These are phyloP conservation scores for Penaeus vannamei DNA, from an alignment of 1,140 invertebrate genomes.

Conservation along the genomic window DNA sequence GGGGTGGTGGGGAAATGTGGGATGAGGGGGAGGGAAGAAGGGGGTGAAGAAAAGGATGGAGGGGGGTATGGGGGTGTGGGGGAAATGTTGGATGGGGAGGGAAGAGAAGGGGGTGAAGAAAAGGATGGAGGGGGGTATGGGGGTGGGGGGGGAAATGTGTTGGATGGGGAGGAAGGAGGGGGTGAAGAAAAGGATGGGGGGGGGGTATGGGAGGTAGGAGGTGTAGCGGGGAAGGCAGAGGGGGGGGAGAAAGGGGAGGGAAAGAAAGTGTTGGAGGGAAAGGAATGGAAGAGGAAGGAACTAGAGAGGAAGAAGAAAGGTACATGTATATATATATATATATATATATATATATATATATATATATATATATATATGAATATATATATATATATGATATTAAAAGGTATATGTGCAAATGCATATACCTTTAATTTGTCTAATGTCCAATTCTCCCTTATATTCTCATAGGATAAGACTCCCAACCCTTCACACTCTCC, in stretches of 20 bases:
- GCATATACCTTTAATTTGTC: no score
- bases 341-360: no score
- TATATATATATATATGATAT: no score
- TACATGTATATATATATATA: no score
- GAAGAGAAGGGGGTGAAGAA: not conserved
- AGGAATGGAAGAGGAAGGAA: no score
- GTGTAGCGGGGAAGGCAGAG: not conserved
- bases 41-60: no score
- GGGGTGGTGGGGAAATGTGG: not conserved
- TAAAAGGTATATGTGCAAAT: no score
- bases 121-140: not conserved
- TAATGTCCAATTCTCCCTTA: not conserved
- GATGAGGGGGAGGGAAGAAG: not conserved
- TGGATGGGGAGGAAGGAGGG: not conserved
- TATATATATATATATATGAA: no score
- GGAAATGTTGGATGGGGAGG: not conserved
- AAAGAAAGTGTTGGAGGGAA: not conserved
- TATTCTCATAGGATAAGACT: not conserved
- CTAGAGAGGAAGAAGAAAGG: no score
- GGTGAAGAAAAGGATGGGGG: not conserved
- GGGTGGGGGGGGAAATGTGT: not conserved
- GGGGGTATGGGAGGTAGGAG: not conserved
- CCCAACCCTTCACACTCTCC: not conserved
- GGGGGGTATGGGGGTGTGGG: not conserved
- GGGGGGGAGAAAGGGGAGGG: constrained; percentile 11